A percentile compares a stretch with the other conserved stretches of the same genome.
phyloP scores from a whole-genome alignment of 2,888 invertebrate species.

The Sphinx pinastri region DNA sequence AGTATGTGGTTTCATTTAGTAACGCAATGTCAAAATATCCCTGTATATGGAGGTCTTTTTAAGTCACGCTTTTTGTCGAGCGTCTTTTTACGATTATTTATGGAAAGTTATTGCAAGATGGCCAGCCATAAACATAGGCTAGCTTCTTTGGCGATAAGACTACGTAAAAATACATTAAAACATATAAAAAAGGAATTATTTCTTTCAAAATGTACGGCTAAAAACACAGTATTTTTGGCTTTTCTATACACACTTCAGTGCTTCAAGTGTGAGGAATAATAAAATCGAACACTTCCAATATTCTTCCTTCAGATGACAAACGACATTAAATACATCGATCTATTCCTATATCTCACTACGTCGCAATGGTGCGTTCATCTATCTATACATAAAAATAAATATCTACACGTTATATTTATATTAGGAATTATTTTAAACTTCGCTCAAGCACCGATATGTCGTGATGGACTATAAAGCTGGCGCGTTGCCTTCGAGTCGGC shows the following conservation, averaged over 20 bases:
- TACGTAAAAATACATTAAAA: too few species aligned
- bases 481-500: constrained; percentile 4
- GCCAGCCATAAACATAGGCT: too few species aligned
- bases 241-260: too few species aligned
- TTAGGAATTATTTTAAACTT: constrained; percentile 67
- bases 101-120: too few species aligned
- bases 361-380: constrained; percentile 54
- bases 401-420: constrained; percentile 55
- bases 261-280: too few species aligned
- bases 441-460: constrained; percentile 82
- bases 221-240: background rate
- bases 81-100: too few species aligned
- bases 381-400: constrained; percentile 47
- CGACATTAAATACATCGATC: constrained; percentile 30
- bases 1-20: too few species aligned
- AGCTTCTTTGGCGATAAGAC: too few species aligned
- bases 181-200: background rate
- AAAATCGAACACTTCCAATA: background rate
- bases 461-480: constrained; percentile 67
- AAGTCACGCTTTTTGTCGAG: too few species aligned
- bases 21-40: too few species aligned
- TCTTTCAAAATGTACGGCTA: too few species aligned
- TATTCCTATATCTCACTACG: constrained; percentile 52
- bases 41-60: too few species aligned
- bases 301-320: background rate